Base-by-base conservation (phyloP, 2,888 invertebrate genomes). In the Coelopa pilipes region DNA sequence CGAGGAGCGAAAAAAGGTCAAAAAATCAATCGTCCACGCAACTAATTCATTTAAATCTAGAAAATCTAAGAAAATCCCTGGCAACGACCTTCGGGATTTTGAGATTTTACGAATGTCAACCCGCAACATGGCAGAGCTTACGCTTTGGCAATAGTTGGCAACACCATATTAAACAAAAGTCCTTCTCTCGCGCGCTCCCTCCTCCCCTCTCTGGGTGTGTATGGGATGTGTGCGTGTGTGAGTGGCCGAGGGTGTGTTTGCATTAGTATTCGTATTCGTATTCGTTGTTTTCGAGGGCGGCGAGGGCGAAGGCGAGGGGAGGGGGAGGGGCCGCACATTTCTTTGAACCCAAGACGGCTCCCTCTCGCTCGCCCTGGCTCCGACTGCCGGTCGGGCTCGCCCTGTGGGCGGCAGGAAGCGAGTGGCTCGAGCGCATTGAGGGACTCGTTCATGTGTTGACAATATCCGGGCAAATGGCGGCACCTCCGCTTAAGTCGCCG, bases 41-140 rank as follows among this genome's bases (percentile, higher is more conserved):
- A 87, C 87, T 87, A 87, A 87, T 87, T 87, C 86, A 85, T 87
- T 86, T 85, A 87, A 87, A 87, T 87, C 87, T 87, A 85, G 86
- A 86, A 87, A 87, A 87, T 87, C 87, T 87, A 81, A 84, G 86
- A 86, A 87, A 87, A 87, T 87, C 87, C 87, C 84, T 84, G 85
- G 84, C 86, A 87, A 86, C 87, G 87, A 87, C 87, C 87, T 87
- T 85, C 84, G 85, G 86, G 86, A 87, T 86, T 87, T 87, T 83
- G 84, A 85, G 86, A 86, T 84, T 86, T 86, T 85, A 82, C 85
- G 87, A 87, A 86, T 86, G 86, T 86, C 87, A 87, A 87, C 85
- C 82, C 79, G 73, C 76, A 79, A 76, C 77, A 73, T 49, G 65
- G 69, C 60, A 76, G 72, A 78, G 79, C 77, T 77, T 78, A 75